Conservation (phyloP, 2,113 vertebrate species). For the Dipodomys merriami region DNA sequence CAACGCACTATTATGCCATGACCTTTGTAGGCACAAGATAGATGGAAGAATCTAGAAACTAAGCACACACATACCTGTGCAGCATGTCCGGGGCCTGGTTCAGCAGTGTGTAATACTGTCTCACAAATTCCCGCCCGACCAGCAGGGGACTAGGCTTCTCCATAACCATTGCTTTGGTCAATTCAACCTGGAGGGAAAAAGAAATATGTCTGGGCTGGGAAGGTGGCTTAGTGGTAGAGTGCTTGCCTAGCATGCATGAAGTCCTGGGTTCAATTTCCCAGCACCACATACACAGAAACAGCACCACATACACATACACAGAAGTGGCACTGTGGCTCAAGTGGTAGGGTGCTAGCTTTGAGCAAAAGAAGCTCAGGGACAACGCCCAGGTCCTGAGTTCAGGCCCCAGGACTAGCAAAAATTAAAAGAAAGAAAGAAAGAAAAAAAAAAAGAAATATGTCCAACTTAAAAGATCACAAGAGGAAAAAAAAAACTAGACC, state of each 20-base stretch:
- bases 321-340: no score
- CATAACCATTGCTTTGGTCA: slow-evolving; percentile 99
- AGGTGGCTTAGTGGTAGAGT: no score
- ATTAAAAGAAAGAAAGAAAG: not conserved
- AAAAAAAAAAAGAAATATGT: not conserved
- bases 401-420: no score
- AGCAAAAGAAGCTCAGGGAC: no score
- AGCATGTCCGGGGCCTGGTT: slow-evolving; percentile 98
- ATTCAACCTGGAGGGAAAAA: slow-evolving; percentile 86
- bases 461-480: no score
- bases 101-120: slow-evolving; percentile 99
- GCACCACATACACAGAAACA: no score
- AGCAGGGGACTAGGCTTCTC: slow-evolving; percentile 99
- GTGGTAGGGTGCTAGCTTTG: no score
- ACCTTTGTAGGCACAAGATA: not conserved
- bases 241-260: no score
- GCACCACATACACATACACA: no score
- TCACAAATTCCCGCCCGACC: slow-evolving; percentile 99
- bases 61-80: slow-evolving; percentile 90
- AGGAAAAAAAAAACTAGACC: not conserved
- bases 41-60: not conserved
- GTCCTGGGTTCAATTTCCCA: no score
- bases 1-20: not conserved
- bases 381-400: no score
- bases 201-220: no score